These are phyloP conservation scores for Proisotoma minuta DNA, from an alignment of 2,888 invertebrate species.

Conservation along the genomic window DNA sequence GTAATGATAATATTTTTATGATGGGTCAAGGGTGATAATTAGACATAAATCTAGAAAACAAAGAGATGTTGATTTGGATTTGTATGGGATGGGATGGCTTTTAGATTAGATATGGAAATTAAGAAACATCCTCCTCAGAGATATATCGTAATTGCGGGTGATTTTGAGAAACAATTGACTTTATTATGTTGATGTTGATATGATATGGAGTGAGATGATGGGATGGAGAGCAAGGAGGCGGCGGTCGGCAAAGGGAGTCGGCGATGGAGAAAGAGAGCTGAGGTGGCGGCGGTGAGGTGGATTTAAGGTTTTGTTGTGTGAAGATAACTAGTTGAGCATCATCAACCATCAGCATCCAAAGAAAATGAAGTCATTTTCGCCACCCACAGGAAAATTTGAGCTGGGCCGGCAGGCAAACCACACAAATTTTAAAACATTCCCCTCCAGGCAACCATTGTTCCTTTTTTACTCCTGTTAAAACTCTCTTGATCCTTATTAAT, in stretches of 20 bases:
- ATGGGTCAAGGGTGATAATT: conserved; percentile 11
- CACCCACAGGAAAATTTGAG: conserved; percentile 47
- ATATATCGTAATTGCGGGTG: conserved; percentile 5
- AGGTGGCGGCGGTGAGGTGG: conserved; percentile 39
- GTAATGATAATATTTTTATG: not conserved
- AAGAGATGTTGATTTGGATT: conserved; percentile 13
- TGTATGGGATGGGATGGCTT: not conserved
- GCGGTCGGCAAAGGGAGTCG: conserved; percentile 12
- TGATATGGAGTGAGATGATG: not conserved
- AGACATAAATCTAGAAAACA: conserved; percentile 19
- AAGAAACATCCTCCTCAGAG: conserved; percentile 2
- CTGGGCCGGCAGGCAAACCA: conserved; percentile 47
- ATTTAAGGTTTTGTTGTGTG: conserved; percentile 44
- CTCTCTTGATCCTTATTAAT: not conserved
- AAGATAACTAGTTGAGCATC: conserved; percentile 47
- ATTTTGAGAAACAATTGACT: conserved; percentile 8
- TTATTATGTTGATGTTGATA: not conserved
- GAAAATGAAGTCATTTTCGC: conserved; percentile 48
- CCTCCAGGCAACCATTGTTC: conserved; percentile 47
- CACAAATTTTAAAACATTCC: conserved; percentile 47
- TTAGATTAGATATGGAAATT: conserved; percentile 16
- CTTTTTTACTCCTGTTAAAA: conserved; percentile 6
- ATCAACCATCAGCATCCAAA: conserved; percentile 46
- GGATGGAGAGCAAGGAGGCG: conserved; percentile 9
- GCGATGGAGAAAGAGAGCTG: conserved; percentile 32